Evolutionary conservation across 2,888 invertebrate species (phyloP).

Genomic region (Drosophila paracracens): DNA sequence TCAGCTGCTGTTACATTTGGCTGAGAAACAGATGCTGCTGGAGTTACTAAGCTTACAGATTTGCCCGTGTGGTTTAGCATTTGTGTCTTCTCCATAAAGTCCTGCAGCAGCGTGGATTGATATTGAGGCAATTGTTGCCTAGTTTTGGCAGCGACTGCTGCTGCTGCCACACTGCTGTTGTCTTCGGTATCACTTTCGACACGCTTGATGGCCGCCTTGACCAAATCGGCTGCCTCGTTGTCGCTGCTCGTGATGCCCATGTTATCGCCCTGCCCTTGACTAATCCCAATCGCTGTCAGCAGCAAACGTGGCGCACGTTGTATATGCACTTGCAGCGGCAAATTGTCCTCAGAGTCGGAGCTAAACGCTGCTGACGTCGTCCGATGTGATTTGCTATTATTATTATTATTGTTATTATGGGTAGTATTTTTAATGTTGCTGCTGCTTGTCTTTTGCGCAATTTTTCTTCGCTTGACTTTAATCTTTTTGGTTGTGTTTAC

Average conservation of each 20-base stretch:
- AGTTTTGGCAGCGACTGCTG: slow-evolving; percentile 47
- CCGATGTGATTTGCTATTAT: slow-evolving; percentile 45
- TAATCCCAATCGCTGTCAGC: slow-evolving; percentile 71
- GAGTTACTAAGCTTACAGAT: slow-evolving; percentile 77
- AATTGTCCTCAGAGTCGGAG: slow-evolving; percentile 80
- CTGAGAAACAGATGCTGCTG: slow-evolving; percentile 72
- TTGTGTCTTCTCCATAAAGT: slow-evolving; percentile 93
- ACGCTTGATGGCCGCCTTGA: slow-evolving; percentile 91
- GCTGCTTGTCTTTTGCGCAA: slow-evolving; percentile 45
- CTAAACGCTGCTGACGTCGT: slow-evolving; percentile 56
- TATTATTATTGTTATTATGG: slow-evolving; percentile 33
- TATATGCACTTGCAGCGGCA: slow-evolving; percentile 72
- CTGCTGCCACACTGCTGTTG: slow-evolving; percentile 50
- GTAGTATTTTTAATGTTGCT: slow-evolving; percentile 22
- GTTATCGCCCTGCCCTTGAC: slow-evolving; percentile 59
- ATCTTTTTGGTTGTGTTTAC: slow-evolving; percentile 75
- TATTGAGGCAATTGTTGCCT: slow-evolving; percentile 87
- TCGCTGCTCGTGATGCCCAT: slow-evolving; percentile 87
- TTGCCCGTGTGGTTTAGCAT: slow-evolving; percentile 86
- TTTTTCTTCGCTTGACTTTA: slow-evolving; percentile 83
- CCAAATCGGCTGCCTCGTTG: slow-evolving; percentile 87
- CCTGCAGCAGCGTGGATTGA: slow-evolving; percentile 91
- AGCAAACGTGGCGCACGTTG: slow-evolving; percentile 80
- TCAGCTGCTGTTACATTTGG: slow-evolving; percentile 71
- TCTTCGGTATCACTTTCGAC: slow-evolving; percentile 91